phyloP scores from a whole-genome alignment of 2,797 vertebrate genomes.

The Ammospiza maritima region DNA sequence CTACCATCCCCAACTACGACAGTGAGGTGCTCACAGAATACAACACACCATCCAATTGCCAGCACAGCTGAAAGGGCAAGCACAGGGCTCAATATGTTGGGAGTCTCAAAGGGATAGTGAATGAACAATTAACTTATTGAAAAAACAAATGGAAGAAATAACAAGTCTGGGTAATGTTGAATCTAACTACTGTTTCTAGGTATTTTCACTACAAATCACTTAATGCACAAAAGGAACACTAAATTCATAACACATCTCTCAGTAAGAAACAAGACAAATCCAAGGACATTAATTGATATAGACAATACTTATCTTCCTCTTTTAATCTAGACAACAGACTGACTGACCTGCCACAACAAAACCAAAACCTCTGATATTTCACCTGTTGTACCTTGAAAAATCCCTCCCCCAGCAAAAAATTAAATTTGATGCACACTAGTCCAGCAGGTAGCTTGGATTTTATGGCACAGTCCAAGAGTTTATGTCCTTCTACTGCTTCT shows the following conservation, averaged over 20 bases:
- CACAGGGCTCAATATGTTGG: rapidly evolving
- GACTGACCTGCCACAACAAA: neutral
- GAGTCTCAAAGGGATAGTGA: neutral
- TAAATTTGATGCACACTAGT: neutral
- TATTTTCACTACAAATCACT: neutral
- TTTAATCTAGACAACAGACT: neutral
- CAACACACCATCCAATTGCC: neutral
- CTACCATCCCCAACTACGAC: neutral
- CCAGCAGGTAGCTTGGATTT: neutral
- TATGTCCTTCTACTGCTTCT: neutral
- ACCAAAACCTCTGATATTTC: neutral
- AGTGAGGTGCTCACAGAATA: rapidly evolving
- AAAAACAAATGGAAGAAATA: neutral
- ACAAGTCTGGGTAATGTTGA: neutral
- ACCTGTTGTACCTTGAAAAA: neutral
- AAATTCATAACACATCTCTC: neutral
- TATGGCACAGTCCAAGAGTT: neutral
- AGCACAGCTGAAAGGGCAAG: neutral
- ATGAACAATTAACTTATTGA: neutral
- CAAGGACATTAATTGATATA: neutral
- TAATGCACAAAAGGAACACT: neutral
- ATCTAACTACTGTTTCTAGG: neutral
- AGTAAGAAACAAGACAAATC: neutral
- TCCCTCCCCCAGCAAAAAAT: neutral
- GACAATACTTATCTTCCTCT: neutral